Base-by-base conservation (phyloP, 1,140 invertebrate species). In the Solenopsis fugax region DNA sequence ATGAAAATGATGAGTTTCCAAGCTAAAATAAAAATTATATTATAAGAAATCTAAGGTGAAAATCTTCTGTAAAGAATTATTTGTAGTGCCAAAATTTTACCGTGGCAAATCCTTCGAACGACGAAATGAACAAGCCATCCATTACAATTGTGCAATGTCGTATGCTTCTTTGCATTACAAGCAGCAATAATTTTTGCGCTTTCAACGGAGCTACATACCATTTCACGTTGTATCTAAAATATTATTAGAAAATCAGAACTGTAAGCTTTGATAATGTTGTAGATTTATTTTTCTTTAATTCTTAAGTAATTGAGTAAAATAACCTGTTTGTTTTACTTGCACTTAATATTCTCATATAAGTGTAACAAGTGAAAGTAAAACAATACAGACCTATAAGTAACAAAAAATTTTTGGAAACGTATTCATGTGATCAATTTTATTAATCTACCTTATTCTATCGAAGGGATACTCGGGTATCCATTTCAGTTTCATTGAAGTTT, bases 151-250 rank as follows among this genome's bases (percentile, higher is more conserved):
- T 18, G n/a, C 60, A 82, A 16, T 56, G 56, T 34, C 16, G 84
- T 1, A 62, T 29, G 71, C 71, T 80, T 82, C 73, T 85, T 29
- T 89, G 60, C 88, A 91, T 87, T 34, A 90, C 54, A 29, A 86
- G 24, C n/a, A 89, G 21, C 9, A 90, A 73, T 56, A 91, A 77
- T 58, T 88, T 88, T 18, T 91, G 85, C 7, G 21, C 12, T 29
- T 50, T 65, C 16, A 81, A 24, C 0, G 88, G 77, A 24, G 86
- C 67, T 16, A 34, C 41, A 12, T 89, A 86, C 89, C 85, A 92
- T 48, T 88, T 54, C 0, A 50, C 60, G 12, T 24, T 52, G 6
- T 89, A 91, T 41, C 89, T 91, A 62, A 29, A 4, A 65, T 29
- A 18, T 7, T 13, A 34, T 12, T 4, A 29, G 12, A 6, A 50